Conservation (phyloP, 2,888 invertebrate species). For the Perdita meconis region DNA sequence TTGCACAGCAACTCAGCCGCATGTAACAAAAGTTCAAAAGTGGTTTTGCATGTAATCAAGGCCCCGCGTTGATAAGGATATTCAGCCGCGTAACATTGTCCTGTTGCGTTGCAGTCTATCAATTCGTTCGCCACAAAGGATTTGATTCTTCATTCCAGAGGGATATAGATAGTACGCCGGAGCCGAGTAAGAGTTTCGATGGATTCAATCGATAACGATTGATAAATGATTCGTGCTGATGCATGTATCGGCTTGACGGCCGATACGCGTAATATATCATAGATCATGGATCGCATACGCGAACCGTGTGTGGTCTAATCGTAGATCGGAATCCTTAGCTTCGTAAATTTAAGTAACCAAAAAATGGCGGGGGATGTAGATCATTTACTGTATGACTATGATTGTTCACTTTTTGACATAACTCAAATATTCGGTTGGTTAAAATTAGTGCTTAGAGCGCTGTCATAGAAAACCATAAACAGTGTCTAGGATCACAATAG, state of each 20-base stretch:
- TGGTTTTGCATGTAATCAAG: slow-evolving; percentile 10
- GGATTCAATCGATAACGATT: slow-evolving; percentile 56
- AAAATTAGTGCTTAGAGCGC: no score
- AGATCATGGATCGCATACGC: slow-evolving; percentile 20
- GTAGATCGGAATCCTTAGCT: slow-evolving; percentile 21
- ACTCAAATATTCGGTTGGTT: no score
- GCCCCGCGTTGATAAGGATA: slow-evolving; percentile 28
- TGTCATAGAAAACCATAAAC: no score
- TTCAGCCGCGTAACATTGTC: slow-evolving; percentile 1
- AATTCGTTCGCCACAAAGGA: slow-evolving; percentile 25
- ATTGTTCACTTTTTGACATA: no score
- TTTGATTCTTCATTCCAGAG: slow-evolving; percentile 39
- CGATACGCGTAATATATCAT: slow-evolving; percentile 52
- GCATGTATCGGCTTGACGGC: slow-evolving; percentile 49
- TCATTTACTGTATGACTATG: no score
- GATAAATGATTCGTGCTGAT: slow-evolving; percentile 55
- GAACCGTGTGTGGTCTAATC: slow-evolving; percentile 35
- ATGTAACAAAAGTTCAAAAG: slow-evolving; percentile 18
- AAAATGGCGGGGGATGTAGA: background rate
- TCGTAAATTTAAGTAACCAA: slow-evolving; percentile 7
- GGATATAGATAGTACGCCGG: slow-evolving; percentile 21
- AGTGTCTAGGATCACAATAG: no score
- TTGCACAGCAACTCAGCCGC: slow-evolving; percentile 9
- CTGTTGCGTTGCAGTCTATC: slow-evolving; percentile 1
- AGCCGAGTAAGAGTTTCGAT: slow-evolving; percentile 44